Evolutionary conservation across 2,797 vertebrate genomes (phyloP).

Genomic region (Leontocebus nigricollis): DNA sequence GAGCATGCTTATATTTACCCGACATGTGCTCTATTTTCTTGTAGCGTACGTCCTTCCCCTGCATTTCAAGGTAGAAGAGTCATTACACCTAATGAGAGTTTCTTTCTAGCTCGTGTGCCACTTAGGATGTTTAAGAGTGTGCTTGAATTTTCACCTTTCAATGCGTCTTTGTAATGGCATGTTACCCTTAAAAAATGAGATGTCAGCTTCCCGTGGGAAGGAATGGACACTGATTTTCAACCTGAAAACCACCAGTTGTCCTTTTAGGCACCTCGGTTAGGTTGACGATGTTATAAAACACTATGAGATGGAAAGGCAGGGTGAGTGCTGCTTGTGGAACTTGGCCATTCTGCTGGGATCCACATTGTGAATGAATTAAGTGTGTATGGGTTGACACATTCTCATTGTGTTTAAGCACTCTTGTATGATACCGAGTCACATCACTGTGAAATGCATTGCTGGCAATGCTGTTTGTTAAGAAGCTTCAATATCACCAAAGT

Average conservation of each 20-base stretch:
- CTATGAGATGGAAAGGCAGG: neutral
- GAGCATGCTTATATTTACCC: constrained; percentile 68
- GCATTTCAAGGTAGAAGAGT: constrained; percentile 77
- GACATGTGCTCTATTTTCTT: constrained; percentile 67
- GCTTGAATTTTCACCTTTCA: constrained; percentile 80
- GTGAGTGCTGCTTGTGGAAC: neutral
- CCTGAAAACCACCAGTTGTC: constrained; percentile 47
- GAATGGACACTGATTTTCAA: constrained; percentile 67
- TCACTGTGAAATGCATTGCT: neutral
- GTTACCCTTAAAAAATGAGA: constrained; percentile 81
- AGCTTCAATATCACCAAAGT: neutral
- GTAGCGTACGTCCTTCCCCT: neutral
- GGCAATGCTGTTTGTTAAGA: neutral
- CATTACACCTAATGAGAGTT: constrained; percentile 80
- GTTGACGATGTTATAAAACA: constrained; percentile 45
- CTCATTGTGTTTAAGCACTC: neutral
- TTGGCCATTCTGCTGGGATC: neutral
- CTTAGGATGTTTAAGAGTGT: constrained; percentile 72
- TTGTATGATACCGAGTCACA: neutral
- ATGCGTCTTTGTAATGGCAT: constrained; percentile 76
- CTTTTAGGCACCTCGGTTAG: constrained; percentile 39
- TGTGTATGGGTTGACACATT: neutral
- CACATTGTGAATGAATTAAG: neutral
- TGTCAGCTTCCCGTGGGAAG: constrained; percentile 67
- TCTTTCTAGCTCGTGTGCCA: constrained; percentile 62